A percentile compares a stretch with the other conserved stretches of the same genome.
Evolutionary conservation across 2,113 vertebrate species (phyloP).

Genomic region (Chlamydotis undulata): DNA sequence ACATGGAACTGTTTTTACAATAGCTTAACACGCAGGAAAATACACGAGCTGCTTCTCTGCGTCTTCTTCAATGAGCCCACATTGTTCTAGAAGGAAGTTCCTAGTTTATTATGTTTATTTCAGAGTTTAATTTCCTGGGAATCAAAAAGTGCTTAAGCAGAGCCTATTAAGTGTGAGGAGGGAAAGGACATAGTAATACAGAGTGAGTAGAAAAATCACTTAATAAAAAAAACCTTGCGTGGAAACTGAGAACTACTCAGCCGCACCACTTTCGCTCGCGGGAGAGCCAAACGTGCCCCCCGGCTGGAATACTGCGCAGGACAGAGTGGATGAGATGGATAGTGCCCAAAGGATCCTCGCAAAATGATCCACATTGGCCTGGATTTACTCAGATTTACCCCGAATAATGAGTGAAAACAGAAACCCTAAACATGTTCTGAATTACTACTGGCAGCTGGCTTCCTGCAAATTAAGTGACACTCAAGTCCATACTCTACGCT

Average conservation of each 20-base stretch:
- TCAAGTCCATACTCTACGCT: neutral
- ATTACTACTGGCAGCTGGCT: conserved; percentile 18
- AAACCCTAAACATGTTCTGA: neutral
- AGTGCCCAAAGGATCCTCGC: neutral
- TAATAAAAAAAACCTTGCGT: neutral
- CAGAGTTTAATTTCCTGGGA: neutral
- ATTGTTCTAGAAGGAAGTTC: neutral
- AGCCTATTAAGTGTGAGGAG: neutral
- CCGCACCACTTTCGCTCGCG: neutral
- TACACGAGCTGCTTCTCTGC: neutral
- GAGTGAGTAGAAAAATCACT: neutral
- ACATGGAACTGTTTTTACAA: neutral
- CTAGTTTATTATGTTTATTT: neutral
- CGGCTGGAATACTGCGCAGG: neutral
- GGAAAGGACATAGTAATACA: neutral
- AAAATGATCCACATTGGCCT: neutral
- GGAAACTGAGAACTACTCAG: conserved; percentile 9
- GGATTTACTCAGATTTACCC: neutral
- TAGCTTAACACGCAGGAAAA: neutral
- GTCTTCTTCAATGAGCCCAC: neutral
- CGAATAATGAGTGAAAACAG: neutral
- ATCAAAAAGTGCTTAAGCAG: neutral
- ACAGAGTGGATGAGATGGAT: neutral
- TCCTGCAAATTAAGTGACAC: conserved; percentile 26
- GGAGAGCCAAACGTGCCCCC: neutral